A percentile compares a stretch with the other conserved stretches of the same genome.
phyloP scores from a whole-genome alignment of 1,140 invertebrate genomes.

The Mesaphorura yosii region DNA sequence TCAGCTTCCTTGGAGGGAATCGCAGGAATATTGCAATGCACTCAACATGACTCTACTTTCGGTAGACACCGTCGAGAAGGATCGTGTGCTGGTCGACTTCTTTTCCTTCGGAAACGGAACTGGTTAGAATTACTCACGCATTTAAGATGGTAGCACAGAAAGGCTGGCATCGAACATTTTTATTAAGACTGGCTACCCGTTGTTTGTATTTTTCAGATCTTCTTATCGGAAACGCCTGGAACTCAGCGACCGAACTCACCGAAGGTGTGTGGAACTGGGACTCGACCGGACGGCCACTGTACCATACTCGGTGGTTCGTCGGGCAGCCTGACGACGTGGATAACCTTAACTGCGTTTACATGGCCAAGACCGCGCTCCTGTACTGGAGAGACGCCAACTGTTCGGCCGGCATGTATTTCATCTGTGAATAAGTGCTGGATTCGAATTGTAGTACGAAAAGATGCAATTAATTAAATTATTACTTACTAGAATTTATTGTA shows the following conservation, averaged over 20 bases:
- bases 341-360: conserved; percentile 24
- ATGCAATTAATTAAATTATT: background rate
- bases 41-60: conserved; percentile 9
- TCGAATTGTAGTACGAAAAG: background rate
- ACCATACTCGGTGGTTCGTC: conserved; percentile 27
- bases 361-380: conserved; percentile 11
- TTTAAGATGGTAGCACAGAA: background rate
- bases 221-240: conserved; percentile 22
- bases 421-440: conserved; percentile 22
- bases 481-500: background rate
- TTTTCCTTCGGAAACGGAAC: conserved; percentile 6
- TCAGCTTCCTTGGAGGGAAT: conserved; percentile 14
- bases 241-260: conserved; percentile 8
- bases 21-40: conserved; percentile 1
- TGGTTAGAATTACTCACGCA: background rate
- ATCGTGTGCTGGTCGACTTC: conserved; percentile 7
- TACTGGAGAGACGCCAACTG: conserved; percentile 31
- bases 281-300: conserved; percentile 15
- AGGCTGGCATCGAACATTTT: background rate
- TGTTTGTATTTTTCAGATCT: background rate
- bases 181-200: too few relatives aligned
- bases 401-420: conserved; percentile 28
- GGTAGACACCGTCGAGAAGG: conserved; percentile 6
- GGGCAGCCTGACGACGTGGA: conserved; percentile 27
- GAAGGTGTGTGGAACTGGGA: conserved; percentile 30